Conservation (phyloP, 2,797 vertebrate species). For the Molothrus aeneus region DNA sequence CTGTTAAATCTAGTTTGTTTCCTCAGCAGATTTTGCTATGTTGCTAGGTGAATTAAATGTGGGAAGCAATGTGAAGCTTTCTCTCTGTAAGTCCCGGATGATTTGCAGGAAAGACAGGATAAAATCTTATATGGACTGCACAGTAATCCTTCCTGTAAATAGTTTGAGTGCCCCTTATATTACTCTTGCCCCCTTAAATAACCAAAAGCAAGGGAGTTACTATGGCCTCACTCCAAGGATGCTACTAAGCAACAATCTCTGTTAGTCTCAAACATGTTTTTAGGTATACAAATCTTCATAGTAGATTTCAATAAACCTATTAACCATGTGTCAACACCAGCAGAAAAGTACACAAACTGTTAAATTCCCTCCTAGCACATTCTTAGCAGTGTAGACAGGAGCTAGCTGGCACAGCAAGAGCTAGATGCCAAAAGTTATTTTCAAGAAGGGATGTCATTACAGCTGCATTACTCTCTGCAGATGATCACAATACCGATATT, state of each 20-base stretch:
- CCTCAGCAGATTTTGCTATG: background rate
- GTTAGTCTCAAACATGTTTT: background rate
- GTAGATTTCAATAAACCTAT: slow-evolving; percentile 11
- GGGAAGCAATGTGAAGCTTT: background rate
- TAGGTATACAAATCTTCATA: background rate
- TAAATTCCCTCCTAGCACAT: background rate
- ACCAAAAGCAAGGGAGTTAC: background rate
- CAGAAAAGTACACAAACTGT: background rate
- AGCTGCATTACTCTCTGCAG: background rate
- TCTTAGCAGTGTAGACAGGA: background rate
- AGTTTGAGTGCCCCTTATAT: background rate
- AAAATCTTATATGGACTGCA: background rate
- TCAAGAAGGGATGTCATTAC: background rate
- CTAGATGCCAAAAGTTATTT: slow-evolving; percentile 21
- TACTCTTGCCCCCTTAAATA: background rate
- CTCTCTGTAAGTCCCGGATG: background rate
- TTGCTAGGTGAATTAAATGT: background rate
- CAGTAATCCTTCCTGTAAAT: background rate
- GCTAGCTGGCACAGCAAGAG: background rate
- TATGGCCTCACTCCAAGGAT: background rate
- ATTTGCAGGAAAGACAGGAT: background rate
- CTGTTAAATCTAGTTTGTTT: background rate
- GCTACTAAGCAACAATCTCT: background rate
- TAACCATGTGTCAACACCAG: background rate
- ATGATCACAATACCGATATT: background rate